Conservation (phyloP, 2,797 vertebrate species). For the Merluccius polli region DNA sequence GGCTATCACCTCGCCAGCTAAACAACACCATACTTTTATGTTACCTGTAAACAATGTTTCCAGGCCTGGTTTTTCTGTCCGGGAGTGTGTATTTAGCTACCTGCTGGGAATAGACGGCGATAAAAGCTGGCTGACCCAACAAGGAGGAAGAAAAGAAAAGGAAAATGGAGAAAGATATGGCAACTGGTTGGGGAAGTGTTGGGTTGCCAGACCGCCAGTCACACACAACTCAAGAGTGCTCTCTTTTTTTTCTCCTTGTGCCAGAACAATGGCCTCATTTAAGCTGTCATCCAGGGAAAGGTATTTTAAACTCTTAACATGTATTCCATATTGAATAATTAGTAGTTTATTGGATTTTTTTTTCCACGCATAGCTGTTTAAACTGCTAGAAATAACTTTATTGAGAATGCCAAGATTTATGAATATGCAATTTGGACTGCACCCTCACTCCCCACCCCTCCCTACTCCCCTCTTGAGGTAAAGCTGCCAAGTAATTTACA, state of each 20-base stretch:
- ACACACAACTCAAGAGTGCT: neutral
- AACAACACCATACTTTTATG: slow-evolving; percentile 64
- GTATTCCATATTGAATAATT: neutral
- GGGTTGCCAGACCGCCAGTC: slow-evolving; percentile 4
- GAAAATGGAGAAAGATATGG: slow-evolving; percentile 25
- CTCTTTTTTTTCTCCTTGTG: neutral
- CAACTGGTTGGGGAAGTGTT: neutral
- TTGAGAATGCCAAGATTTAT: neutral
- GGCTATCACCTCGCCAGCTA: slow-evolving; percentile 49
- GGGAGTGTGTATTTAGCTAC: slow-evolving; percentile 54
- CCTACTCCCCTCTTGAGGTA: neutral
- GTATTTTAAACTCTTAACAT: neutral
- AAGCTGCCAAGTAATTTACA: neutral
- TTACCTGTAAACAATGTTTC: slow-evolving; percentile 66
- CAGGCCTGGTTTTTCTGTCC: slow-evolving; percentile 39
- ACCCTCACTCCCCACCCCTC: neutral
- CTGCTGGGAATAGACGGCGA: slow-evolving; percentile 40
- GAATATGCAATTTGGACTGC: slow-evolving; percentile 2
- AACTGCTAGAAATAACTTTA: neutral
- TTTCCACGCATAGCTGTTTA: neutral
- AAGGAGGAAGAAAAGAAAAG: slow-evolving; percentile 36
- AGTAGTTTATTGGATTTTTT: slow-evolving; percentile 1
- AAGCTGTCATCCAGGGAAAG: neutral
- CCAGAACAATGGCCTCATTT: slow-evolving; percentile 23
- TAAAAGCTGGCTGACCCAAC: slow-evolving; percentile 38